Base-by-base conservation (phyloP, 92 coral and sea anemone species). In the Epizoanthus ramosus region DNA sequence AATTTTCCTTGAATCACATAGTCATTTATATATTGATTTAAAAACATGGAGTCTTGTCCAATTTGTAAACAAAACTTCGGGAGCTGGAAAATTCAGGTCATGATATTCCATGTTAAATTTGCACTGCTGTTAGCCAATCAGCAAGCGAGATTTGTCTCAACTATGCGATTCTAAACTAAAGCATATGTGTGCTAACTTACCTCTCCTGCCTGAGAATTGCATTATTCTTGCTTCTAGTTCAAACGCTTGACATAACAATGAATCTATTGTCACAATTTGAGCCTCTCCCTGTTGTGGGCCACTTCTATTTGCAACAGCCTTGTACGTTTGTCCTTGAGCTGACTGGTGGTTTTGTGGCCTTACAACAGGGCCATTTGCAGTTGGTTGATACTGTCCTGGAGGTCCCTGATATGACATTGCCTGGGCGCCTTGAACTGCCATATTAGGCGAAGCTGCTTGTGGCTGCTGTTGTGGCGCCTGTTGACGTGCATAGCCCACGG, bases 141-240 rank as follows among this genome's bases (percentile, higher is more conserved):
- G n/a, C n/a, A n/a, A n/a, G n/a, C n/a, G n/a, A n/a, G n/a, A n/a
- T n/a, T n/a, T n/a, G n/a, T n/a, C n/a, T n/a, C n/a, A n/a, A n/a
- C n/a, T n/a, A n/a, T n/a, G n/a, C n/a, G 31, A 28, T 28, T 0
- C 31, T 28, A 28, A 28, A 28, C 31, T 28, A 28, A 28, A 28
- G 2, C 31, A 28, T 28, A 28, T 2, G 2, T 28, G 31, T 28
- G 31, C 31, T 75, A 25, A 33, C 95, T 37, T 61, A 97, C 99
- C 99, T 97, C 94, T 80, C 33, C 94, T 84, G 33, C 99, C 99
- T 56, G 86, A 86, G 65, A 97, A 97, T 60, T 71, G 72, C 75
- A 90, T 68, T 47, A 97, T 86, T 68, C 89, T 86, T 19, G 97
- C 97, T 58, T 92, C 94, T 90, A 97, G 39, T 50, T 89, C 92